Evolutionary conservation across 2,113 vertebrate genomes (phyloP).

Genomic region (Cebidichthys violaceus): DNA sequence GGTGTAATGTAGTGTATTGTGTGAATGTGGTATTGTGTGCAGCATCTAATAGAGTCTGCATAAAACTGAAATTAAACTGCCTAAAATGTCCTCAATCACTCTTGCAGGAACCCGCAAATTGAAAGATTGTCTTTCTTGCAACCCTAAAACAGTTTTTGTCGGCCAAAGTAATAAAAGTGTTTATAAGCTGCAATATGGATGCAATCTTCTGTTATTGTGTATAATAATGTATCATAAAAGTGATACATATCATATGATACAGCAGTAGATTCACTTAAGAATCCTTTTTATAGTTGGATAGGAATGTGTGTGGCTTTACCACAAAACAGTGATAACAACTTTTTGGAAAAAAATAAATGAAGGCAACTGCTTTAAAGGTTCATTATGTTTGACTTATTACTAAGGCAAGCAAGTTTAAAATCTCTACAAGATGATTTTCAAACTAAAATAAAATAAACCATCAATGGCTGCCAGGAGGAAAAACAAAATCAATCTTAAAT

Average conservation of each 20-base stretch:
- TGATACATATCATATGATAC: background rate
- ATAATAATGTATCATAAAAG: background rate
- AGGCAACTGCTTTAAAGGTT: background rate
- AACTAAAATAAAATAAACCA: background rate
- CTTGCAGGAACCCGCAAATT: background rate
- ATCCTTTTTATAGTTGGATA: background rate
- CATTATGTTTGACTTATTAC: background rate
- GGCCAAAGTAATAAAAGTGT: background rate
- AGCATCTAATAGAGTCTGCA: background rate
- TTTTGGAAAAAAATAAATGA: background rate
- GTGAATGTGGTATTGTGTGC: background rate
- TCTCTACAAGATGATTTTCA: constrained; percentile 7
- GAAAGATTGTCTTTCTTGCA: constrained; percentile 6
- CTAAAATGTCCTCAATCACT: constrained; percentile 3
- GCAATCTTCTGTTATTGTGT: background rate
- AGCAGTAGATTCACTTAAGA: background rate
- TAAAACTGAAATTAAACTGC: background rate
- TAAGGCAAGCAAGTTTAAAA: background rate
- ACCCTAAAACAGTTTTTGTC: background rate
- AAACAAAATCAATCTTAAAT: background rate
- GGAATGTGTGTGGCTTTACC: background rate
- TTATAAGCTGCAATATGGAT: constrained; percentile 11
- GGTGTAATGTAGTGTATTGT: background rate
- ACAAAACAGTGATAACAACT: background rate
- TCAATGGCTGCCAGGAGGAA: background rate